Percentiles rank a stretch among this genome's conserved stretches.
phyloP scores from a whole-genome alignment of 1,140 invertebrate genomes.

The Caenorhabditis tropicalis region DNA sequence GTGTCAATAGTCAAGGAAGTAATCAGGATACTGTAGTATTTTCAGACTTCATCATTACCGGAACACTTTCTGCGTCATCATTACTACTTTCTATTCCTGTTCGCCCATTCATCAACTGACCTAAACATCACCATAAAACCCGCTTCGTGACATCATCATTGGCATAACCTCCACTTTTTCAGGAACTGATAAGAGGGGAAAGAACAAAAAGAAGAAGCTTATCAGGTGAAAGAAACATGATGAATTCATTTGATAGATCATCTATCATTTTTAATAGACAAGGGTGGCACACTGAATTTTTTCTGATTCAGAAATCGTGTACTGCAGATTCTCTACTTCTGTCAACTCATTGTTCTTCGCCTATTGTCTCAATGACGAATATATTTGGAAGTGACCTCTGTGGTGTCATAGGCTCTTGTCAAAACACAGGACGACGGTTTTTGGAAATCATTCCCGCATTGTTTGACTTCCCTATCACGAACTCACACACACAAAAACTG shows the following conservation, averaged over 20 bases:
- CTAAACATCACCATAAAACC: neutral
- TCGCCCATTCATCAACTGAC: neutral
- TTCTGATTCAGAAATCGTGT: too few relatives aligned
- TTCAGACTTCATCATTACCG: too few relatives aligned
- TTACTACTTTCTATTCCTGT: too few relatives aligned
- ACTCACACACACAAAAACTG: neutral
- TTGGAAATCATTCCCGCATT: too few relatives aligned
- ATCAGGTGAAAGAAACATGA: neutral
- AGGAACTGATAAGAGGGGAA: neutral
- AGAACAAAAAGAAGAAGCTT: neutral
- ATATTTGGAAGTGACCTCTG: neutral
- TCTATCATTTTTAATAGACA: too few relatives aligned
- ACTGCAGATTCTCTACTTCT: neutral
- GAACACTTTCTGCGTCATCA: too few relatives aligned
- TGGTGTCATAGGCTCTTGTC: conserved; percentile 18
- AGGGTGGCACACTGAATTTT: too few relatives aligned
- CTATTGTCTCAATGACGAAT: neutral
- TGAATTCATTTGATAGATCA: neutral
- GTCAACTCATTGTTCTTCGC: neutral
- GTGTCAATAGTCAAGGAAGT: too few relatives aligned
- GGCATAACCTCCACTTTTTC: neutral
- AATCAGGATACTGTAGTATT: too few relatives aligned
- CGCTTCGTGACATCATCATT: neutral
- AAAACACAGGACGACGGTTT: neutral
- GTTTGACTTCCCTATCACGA: conserved; percentile 43